Evolutionary conservation across 2,113 vertebrate species (phyloP), one percentile per base, ranked within the genome.

Genomic region (Asarcornis scutulata): DNA sequence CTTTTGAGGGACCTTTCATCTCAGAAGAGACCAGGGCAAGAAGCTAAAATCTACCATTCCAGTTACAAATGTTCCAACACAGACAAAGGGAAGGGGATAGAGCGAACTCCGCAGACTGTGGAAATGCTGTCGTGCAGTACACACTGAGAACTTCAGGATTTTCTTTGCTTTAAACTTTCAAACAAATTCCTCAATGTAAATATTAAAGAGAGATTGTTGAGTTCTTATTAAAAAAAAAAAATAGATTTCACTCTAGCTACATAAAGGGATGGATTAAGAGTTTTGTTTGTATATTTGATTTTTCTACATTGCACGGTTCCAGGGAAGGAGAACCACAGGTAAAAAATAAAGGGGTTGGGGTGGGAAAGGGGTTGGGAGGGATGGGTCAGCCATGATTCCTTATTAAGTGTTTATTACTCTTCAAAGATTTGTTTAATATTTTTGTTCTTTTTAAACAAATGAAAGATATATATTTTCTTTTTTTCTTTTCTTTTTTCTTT

Each of bases 271-370:
- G 96, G 95, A 97, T 97, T 96, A 94, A 94, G 96, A 98, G 97
- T 97, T 98, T 96, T 97, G 98, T 98, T 98, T 98, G 98, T 98
- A 98, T 98, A 98, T 98, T 98, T 98, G 97, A 97, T 97, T 98
- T 98, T 98, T 98, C 97, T 98, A 98, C 97, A 94, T 95, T 98
- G 98, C 98, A 98, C 98, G 97, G 98, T 98, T 98, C 97, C 96
- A 96, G 96, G 97, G 96, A 85, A 97, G 96, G 96, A 98, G 98
- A 98, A 98, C 98, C 98, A 97, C 96, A 92, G 95, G 94, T 95
- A 94, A 97, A 86, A 64, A 87, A 40, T 62, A 55, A 88, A 60
- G 16, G 74, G 88, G 71, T 17, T 59, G 88, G 90, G 95, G 91
- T 76, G 95, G 86, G 77, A 9, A 17, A 93, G 95, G 66, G 79